Evolutionary conservation across 2,888 invertebrate genomes (phyloP).

Genomic region (Agrotis puta): DNA sequence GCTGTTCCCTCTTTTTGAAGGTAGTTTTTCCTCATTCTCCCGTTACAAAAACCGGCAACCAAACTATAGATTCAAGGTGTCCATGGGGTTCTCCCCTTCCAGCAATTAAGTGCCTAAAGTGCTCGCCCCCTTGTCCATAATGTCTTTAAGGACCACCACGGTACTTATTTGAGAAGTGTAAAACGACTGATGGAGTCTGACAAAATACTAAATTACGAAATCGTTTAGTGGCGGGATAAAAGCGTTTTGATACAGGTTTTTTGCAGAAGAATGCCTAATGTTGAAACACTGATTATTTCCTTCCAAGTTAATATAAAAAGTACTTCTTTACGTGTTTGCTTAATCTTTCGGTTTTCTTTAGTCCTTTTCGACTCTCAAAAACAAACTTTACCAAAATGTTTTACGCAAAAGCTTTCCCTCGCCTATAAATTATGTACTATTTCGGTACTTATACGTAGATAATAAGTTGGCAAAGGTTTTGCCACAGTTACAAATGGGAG

Average conservation of each 20-base stretch:
- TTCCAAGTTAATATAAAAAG: background rate
- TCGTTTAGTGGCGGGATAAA: slow-evolving; percentile 36
- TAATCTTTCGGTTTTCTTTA: background rate
- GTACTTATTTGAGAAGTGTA: slow-evolving; percentile 34
- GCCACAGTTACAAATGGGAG: background rate
- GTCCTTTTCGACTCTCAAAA: background rate
- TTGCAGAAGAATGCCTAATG: slow-evolving; percentile 3
- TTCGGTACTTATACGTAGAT: background rate
- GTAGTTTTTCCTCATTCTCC: slow-evolving; percentile 8
- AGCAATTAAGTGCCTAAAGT: slow-evolving; percentile 61
- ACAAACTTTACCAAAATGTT: background rate
- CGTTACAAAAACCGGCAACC: slow-evolving; percentile 21
- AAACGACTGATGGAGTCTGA: slow-evolving; percentile 38
- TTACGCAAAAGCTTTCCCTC: background rate
- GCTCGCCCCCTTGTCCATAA: slow-evolving; percentile 38
- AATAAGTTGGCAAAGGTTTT: background rate
- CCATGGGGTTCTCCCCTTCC: slow-evolving; percentile 40
- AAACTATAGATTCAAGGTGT: slow-evolving; percentile 24
- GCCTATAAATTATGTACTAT: background rate
- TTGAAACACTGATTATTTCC: background rate
- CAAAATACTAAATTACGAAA: slow-evolving; percentile 40
- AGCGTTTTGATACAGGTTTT: slow-evolving; percentile 10
- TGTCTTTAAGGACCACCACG: slow-evolving; percentile 33
- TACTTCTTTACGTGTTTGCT: background rate
- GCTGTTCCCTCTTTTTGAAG: background rate